phyloP scores from a whole-genome alignment of 2,888 invertebrate species.

The Pseudoips prasinana region DNA sequence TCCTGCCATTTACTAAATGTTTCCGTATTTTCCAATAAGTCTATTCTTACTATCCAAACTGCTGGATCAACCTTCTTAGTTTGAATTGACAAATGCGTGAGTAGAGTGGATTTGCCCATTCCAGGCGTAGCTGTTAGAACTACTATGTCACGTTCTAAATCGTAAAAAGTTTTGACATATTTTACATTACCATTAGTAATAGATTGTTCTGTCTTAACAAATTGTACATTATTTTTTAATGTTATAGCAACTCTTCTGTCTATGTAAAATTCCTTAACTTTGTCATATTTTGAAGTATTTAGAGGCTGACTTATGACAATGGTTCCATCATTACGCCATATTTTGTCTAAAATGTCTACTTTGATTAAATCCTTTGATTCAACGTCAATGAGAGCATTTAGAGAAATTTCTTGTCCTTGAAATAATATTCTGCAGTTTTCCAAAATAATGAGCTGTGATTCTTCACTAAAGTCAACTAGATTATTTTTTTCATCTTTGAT shows the following conservation, averaged over 20 bases:
- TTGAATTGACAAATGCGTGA: conserved; percentile 22
- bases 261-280: conserved; percentile 10
- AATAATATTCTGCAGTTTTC: conserved; percentile 6
- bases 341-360: conserved; percentile 7
- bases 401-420: conserved; percentile 10
- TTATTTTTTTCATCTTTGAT: conserved; percentile 2
- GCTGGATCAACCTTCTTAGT: conserved; percentile 14
- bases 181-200: too few relatives aligned
- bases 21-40: conserved; percentile 11
- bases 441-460: conserved; percentile 6
- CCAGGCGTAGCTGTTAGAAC: conserved; percentile 22
- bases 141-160: conserved; percentile 3
- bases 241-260: conserved; percentile 1
- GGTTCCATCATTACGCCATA: conserved; percentile 8
- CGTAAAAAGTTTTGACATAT: conserved; percentile 9
- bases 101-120: conserved; percentile 30
- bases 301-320: conserved; percentile 4
- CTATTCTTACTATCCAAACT: conserved; percentile 21
- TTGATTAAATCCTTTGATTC: conserved; percentile 4
- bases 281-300: conserved; percentile 12
- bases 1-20: conserved; percentile 14
- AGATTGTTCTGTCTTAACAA: too few relatives aligned
- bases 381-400: conserved; percentile 7
- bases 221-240: too few relatives aligned
- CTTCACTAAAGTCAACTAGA: conserved; percentile 7